phyloP scores from a whole-genome alignment of 2,797 vertebrate genomes.

The Ptychobarbus kaznakovi region DNA sequence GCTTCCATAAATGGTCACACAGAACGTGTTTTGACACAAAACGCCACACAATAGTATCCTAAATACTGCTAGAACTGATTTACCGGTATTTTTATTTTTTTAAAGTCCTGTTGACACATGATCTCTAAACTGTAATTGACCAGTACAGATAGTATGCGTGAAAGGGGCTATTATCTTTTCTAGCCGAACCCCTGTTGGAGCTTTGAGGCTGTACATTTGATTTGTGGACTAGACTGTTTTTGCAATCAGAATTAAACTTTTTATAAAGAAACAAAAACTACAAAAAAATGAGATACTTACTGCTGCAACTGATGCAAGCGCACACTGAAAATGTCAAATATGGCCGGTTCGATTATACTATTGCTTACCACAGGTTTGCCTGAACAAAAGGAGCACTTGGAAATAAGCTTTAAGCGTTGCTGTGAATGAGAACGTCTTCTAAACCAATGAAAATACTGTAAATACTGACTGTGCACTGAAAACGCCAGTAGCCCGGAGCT shows the following conservation, averaged over 20 bases:
- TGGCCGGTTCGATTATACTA: slow-evolving; percentile 50
- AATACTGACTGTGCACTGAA: slow-evolving; percentile 68
- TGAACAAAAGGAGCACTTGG: slow-evolving; percentile 61
- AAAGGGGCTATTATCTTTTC: slow-evolving; percentile 41
- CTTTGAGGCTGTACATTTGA: slow-evolving; percentile 25
- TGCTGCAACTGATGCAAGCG: slow-evolving; percentile 27
- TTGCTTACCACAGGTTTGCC: slow-evolving; percentile 55
- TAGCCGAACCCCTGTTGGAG: slow-evolving; percentile 4
- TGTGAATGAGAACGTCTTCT: slow-evolving; percentile 65
- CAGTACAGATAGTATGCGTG: background rate
- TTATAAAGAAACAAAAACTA: slow-evolving; percentile 4
- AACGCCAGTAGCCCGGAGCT: slow-evolving; percentile 61
- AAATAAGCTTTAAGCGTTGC: slow-evolving; percentile 67
- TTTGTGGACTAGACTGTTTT: slow-evolving; percentile 36
- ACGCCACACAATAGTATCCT: background rate
- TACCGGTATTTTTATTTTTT: background rate
- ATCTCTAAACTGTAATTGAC: background rate
- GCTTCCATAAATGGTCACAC: background rate
- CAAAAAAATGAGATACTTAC: slow-evolving; percentile 8
- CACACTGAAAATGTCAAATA: slow-evolving; percentile 42
- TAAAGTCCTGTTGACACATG: background rate
- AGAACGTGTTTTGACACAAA: background rate
- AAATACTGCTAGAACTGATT: background rate
- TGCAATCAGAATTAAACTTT: slow-evolving; percentile 28
- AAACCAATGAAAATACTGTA: slow-evolving; percentile 70